These are phyloP conservation scores for Ichneumoninae sp. DNA, from an alignment of 2,888 invertebrate genomes.

Conservation along the genomic window DNA sequence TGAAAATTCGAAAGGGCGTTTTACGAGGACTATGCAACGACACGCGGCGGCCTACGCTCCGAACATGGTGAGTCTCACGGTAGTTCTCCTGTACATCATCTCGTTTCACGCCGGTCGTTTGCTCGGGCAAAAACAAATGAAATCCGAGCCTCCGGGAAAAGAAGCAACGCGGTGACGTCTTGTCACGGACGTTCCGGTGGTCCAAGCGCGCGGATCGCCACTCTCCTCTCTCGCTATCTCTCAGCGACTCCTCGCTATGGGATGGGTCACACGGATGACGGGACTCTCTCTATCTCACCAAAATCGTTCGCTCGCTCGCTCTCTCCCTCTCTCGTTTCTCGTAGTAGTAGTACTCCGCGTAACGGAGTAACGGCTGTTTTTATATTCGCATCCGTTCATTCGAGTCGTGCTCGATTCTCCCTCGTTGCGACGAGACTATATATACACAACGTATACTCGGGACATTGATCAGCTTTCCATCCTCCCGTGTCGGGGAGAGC, in stretches of 20 bases:
- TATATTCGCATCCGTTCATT: slow-evolving; percentile 60
- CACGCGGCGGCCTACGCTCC: slow-evolving; percentile 73
- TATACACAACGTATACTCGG: background rate
- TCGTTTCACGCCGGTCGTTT: background rate
- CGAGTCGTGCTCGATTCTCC: slow-evolving; percentile 18
- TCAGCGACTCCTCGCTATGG: slow-evolving; percentile 52
- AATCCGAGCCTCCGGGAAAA: slow-evolving; percentile 18
- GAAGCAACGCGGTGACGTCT: slow-evolving; percentile 65
- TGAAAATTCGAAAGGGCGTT: slow-evolving; percentile 58
- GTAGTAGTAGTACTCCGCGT: slow-evolving; percentile 48
- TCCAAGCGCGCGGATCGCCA: slow-evolving; percentile 38
- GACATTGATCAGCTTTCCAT: slow-evolving; percentile 26
- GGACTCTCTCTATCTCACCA: slow-evolving; percentile 4
- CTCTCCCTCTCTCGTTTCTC: slow-evolving; percentile 24
- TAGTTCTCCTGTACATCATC: background rate
- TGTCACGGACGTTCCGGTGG: slow-evolving; percentile 62
- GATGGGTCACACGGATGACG: slow-evolving; percentile 66
- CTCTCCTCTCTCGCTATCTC: slow-evolving; percentile 37
- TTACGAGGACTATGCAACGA: slow-evolving; percentile 76
- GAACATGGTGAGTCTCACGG: slow-evolving; percentile 76
- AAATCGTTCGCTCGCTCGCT: slow-evolving; percentile 27
- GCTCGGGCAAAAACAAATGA: background rate
- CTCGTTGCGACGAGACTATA: slow-evolving; percentile 22
- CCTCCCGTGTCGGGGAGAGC: background rate
- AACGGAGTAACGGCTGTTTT: slow-evolving; percentile 66